Percentiles rank a stretch among this genome's conserved stretches.
phyloP scores from a whole-genome alignment of 2,113 vertebrate species.

The Clarias magur region DNA sequence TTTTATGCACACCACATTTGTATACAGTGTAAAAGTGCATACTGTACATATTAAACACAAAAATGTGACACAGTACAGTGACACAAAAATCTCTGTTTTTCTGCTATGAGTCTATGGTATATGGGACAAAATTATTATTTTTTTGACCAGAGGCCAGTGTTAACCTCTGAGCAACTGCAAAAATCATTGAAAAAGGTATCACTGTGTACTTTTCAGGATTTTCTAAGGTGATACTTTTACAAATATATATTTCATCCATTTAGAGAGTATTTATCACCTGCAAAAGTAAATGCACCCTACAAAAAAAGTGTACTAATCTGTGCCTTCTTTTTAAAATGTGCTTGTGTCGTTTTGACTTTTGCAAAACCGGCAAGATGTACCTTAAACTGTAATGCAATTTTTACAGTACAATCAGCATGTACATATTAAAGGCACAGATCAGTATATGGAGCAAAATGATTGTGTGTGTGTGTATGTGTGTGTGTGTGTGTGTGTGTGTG shows the following conservation, averaged over 20 bases:
- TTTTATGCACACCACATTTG: not conserved
- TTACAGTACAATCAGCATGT: not conserved
- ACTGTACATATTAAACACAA: no score
- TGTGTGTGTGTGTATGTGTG: no score
- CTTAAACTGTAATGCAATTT: not conserved
- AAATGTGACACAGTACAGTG: not conserved
- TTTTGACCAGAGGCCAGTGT: not conserved
- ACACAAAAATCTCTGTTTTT: not conserved
- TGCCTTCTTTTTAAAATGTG: not conserved
- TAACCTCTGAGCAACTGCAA: not conserved
- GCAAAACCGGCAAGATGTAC: no score
- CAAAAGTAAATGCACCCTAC: not conserved
- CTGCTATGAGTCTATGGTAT: not conserved
- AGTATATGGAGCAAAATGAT: no score
- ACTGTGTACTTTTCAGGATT: no score
- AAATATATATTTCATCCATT: not conserved
- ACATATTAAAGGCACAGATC: not conserved
- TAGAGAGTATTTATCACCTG: not conserved
- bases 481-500: no score
- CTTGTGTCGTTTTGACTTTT: not conserved
- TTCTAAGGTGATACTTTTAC: not conserved
- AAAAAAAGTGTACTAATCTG: not conserved
- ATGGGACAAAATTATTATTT: not conserved
- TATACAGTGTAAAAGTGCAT: not conserved
- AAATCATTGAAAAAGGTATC: not conserved